These are phyloP conservation scores for Heliconius nattereri DNA, from an alignment of 1,140 invertebrate species.

Conservation along the genomic window DNA sequence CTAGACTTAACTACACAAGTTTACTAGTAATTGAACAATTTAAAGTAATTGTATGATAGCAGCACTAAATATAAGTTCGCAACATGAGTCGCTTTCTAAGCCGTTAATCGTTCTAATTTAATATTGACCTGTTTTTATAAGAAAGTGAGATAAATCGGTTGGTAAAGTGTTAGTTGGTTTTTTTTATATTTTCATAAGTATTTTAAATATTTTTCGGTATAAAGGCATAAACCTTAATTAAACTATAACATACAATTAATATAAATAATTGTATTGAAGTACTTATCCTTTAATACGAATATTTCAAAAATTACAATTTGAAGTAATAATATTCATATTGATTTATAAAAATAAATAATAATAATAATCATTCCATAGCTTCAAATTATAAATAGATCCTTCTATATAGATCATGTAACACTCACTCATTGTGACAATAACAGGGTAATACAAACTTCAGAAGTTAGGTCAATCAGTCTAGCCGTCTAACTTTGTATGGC, in stretches of 20 bases:
- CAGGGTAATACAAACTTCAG: not conserved
- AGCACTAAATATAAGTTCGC: not conserved
- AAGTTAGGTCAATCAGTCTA: slow-evolving; percentile 50
- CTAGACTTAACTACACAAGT: slow-evolving; percentile 20
- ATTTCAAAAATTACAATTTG: too few relatives aligned
- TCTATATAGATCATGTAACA: not conserved
- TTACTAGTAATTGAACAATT: slow-evolving; percentile 21
- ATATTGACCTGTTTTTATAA: not conserved
- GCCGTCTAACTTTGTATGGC: slow-evolving; percentile 62
- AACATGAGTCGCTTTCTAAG: not conserved
- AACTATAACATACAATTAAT: too few relatives aligned
- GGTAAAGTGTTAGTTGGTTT: not conserved
- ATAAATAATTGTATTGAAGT: too few relatives aligned
- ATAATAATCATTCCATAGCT: too few relatives aligned
- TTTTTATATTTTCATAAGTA: too few relatives aligned
- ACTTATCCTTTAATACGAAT: too few relatives aligned
- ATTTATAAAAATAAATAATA: too few relatives aligned
- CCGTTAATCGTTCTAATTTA: not conserved
- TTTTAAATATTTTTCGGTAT: too few relatives aligned
- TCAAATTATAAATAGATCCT: not conserved
- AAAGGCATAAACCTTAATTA: too few relatives aligned
- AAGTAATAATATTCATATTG: too few relatives aligned
- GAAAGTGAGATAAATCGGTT: not conserved
- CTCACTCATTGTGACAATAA: not conserved
- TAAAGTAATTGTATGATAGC: slow-evolving; percentile 16